Base-by-base conservation (phyloP, 2,113 vertebrate species). In the Ancistrus triradiatus region DNA sequence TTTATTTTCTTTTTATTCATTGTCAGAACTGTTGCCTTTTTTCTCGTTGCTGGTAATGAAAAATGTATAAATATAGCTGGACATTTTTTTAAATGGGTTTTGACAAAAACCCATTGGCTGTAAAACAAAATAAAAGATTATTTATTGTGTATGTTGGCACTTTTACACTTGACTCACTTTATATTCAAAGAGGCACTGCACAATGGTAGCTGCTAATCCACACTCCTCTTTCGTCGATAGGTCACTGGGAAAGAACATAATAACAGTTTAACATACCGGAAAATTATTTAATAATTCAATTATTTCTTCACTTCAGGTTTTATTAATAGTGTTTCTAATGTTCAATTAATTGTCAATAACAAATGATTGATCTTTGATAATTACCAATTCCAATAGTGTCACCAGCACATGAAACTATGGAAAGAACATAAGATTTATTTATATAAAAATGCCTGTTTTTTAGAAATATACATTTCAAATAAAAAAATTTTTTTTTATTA, bases 381-480 rank as follows among this genome's bases (percentile, higher is more conserved):
- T n/a, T 87, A 95, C 92, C 86, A 82, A 90, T 91, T 72, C 91
- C 90, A 60, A 90, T 78, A 49, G 83, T 91, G 76, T 84, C 91
- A 74, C 91, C 91, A 66, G 90, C 91, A 60, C 94, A 97, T 51
- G 89, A 92, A 68, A 98, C 95, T 97, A 80, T 68, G 84, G 87
- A 72, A 17, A 65, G 63, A 57, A 19, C 14, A 49, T 25, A 50
- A n/a, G 1, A 8, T 50, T 19, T 6, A 52, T 18, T 15, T 19
- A 19, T 52, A 22, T 14, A 21, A 38, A 22, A 15, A 15, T 56
- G n/a, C n/a, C n/a, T n/a, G n/a, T n/a, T n/a, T n/a, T n/a, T n/a
- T n/a, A n/a, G n/a, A n/a, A n/a, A n/a, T n/a, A n/a, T n/a, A n/a
- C n/a, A n/a, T n/a, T n/a, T n/a, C n/a, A 31, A 31, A 31, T 7